Percentiles rank a stretch among this genome's conserved stretches.
These are phyloP conservation scores for Acanthoscelides obtectus DNA, from an alignment of 2,888 invertebrate genomes.

Conservation along the genomic window DNA sequence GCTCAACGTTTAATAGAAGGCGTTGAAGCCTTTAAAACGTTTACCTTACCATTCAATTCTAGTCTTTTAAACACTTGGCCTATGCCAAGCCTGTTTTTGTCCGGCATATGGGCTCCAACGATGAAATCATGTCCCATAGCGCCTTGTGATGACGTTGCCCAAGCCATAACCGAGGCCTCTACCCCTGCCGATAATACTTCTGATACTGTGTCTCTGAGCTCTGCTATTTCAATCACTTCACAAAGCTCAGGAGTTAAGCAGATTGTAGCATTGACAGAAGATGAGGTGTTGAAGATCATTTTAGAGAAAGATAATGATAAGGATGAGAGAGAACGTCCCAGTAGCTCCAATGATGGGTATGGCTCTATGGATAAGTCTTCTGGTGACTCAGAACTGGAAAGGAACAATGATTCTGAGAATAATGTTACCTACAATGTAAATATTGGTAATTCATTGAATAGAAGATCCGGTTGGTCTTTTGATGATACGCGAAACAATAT, in stretches of 20 bases:
- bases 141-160: conserved; percentile 75
- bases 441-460: conserved; percentile 63
- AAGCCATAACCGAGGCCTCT: conserved; percentile 38
- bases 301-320: conserved; percentile 49
- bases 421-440: conserved; percentile 37
- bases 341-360: conserved; percentile 7
- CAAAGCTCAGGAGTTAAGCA: conserved; percentile 50
- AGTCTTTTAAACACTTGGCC: conserved; percentile 89
- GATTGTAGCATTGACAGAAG: conserved; percentile 59
- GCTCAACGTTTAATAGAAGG: conserved; percentile 72
- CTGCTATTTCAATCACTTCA: conserved; percentile 45
- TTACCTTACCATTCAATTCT: conserved; percentile 75
- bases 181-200: conserved; percentile 31
- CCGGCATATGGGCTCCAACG: conserved; percentile 81
- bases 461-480: conserved; percentile 63
- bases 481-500: conserved; percentile 31
- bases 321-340: conserved; percentile 9
- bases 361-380: conserved; percentile 19
- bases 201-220: conserved; percentile 43
- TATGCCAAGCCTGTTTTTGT: conserved; percentile 72
- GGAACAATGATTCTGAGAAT: conserved; percentile 17
- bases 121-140: conserved; percentile 70
- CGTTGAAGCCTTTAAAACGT: conserved; percentile 67
- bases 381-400: conserved; percentile 24
- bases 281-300: conserved; percentile 68